A percentile compares a stretch with the other conserved stretches of the same genome.
These are phyloP conservation scores for Drosophila lowei DNA, from an alignment of 1,140 invertebrate species.

Conservation along the genomic window DNA sequence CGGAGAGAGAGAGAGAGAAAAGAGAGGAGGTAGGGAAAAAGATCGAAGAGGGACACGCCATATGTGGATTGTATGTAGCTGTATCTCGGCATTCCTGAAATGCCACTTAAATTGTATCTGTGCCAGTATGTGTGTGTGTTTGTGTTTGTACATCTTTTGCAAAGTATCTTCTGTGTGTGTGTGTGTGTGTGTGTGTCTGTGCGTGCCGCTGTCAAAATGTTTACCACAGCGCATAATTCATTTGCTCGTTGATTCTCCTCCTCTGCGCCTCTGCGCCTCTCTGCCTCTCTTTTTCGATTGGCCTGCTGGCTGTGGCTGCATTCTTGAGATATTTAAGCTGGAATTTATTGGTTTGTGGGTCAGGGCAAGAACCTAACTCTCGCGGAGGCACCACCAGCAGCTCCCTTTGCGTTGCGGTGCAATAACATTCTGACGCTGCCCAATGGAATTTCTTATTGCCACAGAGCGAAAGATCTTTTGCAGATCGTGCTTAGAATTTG, in stretches of 20 bases:
- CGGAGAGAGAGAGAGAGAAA: conserved; percentile 9
- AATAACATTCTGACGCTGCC: conserved; percentile 29
- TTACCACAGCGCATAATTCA: conserved; percentile 77
- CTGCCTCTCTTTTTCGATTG: conserved; percentile 20
- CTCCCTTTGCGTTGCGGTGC: not conserved
- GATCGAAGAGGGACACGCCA: conserved; percentile 23
- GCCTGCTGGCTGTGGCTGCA: conserved; percentile 32
- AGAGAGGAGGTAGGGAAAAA: not conserved
- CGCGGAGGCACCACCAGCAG: conserved; percentile 1
- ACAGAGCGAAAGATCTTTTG: conserved; percentile 5
- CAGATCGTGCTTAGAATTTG: too few species aligned
- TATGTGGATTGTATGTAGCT: conserved; percentile 56
- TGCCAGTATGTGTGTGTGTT: conserved; percentile 17
- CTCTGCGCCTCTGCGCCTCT: conserved; percentile 18
- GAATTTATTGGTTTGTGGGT: conserved; percentile 77
- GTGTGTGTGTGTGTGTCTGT: conserved; percentile 28
- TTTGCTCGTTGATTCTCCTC: conserved; percentile 38
- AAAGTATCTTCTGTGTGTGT: conserved; percentile 29
- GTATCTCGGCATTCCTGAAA: conserved; percentile 66
- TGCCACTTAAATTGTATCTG: conserved; percentile 56
- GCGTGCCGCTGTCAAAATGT: conserved; percentile 74
- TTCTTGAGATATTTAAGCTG: conserved; percentile 69
- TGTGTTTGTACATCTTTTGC: conserved; percentile 53
- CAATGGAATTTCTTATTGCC: conserved; percentile 26
- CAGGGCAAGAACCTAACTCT: conserved; percentile 50